Evolutionary conservation across 2,888 invertebrate genomes (phyloP), one percentile per base, ranked within the genome.

Genomic region (Drosophila testacea): DNA sequence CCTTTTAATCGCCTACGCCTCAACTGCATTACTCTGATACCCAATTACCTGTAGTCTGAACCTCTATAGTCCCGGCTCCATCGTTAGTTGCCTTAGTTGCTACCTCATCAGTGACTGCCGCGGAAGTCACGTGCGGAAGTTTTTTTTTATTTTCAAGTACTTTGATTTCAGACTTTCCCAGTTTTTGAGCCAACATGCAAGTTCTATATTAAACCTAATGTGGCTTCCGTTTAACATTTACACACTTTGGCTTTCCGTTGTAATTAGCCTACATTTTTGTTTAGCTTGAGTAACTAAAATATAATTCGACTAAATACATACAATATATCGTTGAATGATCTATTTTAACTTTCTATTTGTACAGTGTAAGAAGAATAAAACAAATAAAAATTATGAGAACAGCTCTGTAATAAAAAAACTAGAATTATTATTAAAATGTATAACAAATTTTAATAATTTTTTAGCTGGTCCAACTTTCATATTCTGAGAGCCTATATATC

Each of bases 41-140:
- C 78, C 84, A 84, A 86, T 83, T 86, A 87, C 77, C 66, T 69
- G 65, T 28, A 38, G 46, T 59, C 68, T 41, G 47, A 27, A 48
- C 75, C 65, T 61, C 67, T 56, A 73, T 67, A 61, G 60, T 65
- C 32, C 56, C 62, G 47, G 38, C 28, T 39, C 30, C 55, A 63
- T 65, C 66, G 77, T 77, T 73, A 70, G 78, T 44, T 61, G 63
- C 64, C 69, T 60, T 59, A 34, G 54, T 48, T 4, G 54, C 22
- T 22, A 22, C 41, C 61, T 59, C 76, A 82, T 76, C 74, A 67
- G 51, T 50, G 44, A 48, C 55, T 47, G 63, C 41, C 62, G 50
- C 88, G 85, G 88, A 85, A 85, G 88, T 85, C 85, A 83, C 86
- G 85, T 88, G 85, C 85, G 86, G 88, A 85, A 82, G 83, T 62